Evolutionary conservation across 2,888 invertebrate species (phyloP).

Genomic region (Melitaea athalia): DNA sequence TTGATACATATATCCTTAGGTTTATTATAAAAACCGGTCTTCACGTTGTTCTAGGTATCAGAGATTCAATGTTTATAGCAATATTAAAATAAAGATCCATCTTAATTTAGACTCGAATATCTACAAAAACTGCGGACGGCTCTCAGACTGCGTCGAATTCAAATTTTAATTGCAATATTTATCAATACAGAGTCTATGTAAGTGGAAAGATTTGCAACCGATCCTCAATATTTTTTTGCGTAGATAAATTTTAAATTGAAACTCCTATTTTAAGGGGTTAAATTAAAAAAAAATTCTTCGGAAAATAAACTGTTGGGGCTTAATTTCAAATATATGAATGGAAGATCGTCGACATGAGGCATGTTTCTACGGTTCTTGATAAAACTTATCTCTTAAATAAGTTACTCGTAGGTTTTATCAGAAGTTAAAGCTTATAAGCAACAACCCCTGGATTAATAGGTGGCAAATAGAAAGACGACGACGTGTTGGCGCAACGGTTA

Average conservation of each 20-base stretch:
- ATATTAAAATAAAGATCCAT: slow-evolving; percentile 4
- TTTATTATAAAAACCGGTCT: neutral
- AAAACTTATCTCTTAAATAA: too few relatives aligned
- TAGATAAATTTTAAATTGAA: neutral
- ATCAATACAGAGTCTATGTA: slow-evolving; percentile 10
- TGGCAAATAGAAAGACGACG: too few relatives aligned
- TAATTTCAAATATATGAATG: neutral
- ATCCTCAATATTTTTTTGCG: neutral
- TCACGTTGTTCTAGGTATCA: neutral
- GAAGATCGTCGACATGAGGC: too few relatives aligned
- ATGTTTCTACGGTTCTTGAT: too few relatives aligned
- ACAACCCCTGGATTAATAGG: too few relatives aligned
- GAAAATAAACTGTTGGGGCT: neutral
- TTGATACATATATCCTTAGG: neutral
- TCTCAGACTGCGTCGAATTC: slow-evolving; percentile 11
- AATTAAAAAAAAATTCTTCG: neutral
- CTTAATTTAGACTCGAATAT: neutral
- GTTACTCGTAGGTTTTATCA: too few relatives aligned
- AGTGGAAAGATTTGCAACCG: slow-evolving; percentile 11
- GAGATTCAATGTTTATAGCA: neutral
- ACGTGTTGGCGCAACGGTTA: too few relatives aligned
- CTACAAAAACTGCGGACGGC: neutral
- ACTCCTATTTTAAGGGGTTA: neutral
- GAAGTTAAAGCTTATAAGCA: too few relatives aligned
- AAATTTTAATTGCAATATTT: slow-evolving; percentile 16